phyloP scores from a whole-genome alignment of 2,113 vertebrate genomes.

The Aspidoscelis tigris region DNA sequence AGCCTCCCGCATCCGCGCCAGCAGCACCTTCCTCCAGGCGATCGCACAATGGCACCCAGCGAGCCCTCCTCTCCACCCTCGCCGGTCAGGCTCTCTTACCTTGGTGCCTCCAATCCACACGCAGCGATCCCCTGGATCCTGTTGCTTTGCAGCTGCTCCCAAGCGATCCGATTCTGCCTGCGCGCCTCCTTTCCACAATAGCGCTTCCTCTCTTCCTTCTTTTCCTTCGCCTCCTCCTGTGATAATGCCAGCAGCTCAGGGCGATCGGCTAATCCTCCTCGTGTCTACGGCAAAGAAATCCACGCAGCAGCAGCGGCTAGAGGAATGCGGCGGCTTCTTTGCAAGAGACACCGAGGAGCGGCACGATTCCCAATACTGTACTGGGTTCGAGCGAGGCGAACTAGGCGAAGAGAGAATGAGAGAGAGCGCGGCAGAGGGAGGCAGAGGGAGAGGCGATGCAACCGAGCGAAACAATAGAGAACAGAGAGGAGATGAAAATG shows the following conservation, averaged over 20 bases:
- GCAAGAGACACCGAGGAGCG: background rate
- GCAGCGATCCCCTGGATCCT: slow-evolving; percentile 21
- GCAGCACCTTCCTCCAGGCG: background rate
- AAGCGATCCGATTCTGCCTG: background rate
- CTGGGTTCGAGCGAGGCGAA: background rate
- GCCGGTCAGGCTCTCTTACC: slow-evolving; percentile 48
- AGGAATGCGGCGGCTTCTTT: background rate
- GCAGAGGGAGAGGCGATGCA: background rate
- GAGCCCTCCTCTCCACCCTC: background rate
- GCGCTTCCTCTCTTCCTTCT: background rate
- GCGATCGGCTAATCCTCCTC: slow-evolving; percentile 2
- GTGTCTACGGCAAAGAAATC: slow-evolving; percentile 5
- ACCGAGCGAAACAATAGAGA: slow-evolving; percentile 16
- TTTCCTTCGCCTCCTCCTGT: slow-evolving; percentile 2
- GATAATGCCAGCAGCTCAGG: slow-evolving; percentile 2
- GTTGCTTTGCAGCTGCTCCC: background rate
- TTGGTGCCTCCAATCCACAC: slow-evolving; percentile 44
- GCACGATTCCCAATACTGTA: too few relatives aligned
- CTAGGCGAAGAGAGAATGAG: background rate
- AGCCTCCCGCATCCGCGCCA: background rate
- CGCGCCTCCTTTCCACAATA: background rate
- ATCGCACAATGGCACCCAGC: background rate
- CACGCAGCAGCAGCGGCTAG: background rate
- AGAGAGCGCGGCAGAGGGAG: background rate
- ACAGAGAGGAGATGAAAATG: background rate